Evolutionary conservation across 2,113 vertebrate species (phyloP).

Genomic region (Oryzias woworae): DNA sequence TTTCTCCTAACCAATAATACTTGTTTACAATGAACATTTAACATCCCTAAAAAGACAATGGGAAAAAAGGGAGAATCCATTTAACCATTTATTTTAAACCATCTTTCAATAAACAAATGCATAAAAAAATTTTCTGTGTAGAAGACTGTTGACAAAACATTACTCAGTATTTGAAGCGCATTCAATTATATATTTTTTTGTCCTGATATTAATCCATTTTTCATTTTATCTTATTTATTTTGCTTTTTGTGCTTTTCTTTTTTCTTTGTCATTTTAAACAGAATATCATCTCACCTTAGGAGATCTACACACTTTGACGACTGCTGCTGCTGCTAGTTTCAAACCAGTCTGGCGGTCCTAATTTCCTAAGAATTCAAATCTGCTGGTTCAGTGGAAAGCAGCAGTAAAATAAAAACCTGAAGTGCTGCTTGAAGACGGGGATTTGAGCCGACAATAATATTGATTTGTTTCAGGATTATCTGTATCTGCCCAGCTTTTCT

Average conservation of each 20-base stretch:
- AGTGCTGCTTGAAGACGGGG: neutral
- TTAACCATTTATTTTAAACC: too few species aligned
- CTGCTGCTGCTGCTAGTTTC: neutral
- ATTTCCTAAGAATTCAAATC: neutral
- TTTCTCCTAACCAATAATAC: too few species aligned
- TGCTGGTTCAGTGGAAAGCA: neutral
- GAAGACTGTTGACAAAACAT: too few species aligned
- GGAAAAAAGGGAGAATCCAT: too few species aligned
- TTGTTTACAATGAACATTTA: too few species aligned
- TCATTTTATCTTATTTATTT: neutral
- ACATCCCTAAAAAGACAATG: too few species aligned
- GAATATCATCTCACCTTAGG: conserved; percentile 1
- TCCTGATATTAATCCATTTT: neutral
- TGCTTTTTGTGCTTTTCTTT: conserved; percentile 6
- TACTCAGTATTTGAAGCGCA: neutral
- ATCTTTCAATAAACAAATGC: too few species aligned
- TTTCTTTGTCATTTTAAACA: conserved; percentile 2
- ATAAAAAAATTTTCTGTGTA: too few species aligned
- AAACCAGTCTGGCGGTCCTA: neutral
- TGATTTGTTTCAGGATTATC: conserved; percentile 31
- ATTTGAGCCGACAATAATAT: conserved; percentile 25
- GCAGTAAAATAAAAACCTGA: conserved; percentile 1
- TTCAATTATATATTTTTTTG: neutral
- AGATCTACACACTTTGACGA: neutral
- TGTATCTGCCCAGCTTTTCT: conserved; percentile 46